Base-by-base conservation (phyloP, 2,797 vertebrate genomes). In the Enteromius unitaeniatus region DNA sequence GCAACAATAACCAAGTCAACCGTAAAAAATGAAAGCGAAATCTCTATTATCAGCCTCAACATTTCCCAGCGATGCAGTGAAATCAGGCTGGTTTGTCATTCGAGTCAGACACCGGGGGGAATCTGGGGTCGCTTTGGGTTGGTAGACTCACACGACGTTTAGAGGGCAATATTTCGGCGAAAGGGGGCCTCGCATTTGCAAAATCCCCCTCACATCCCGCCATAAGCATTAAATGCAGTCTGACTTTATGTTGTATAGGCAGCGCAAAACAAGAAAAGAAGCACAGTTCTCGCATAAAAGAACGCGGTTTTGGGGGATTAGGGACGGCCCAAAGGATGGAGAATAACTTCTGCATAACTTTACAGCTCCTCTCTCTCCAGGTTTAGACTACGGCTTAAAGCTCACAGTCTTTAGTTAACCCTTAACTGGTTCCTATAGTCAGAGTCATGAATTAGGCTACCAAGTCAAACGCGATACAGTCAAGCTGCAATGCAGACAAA, bases 11-110 rank as follows among this genome's bases (percentile, higher is more conserved):
- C 97, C 96, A 99, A 99, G 97, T 99, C 97, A 99, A 98, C 97
- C 98, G 97, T 99, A 97, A 97, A 99, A 99, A 98, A 99, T 99
- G 97, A 98, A 99, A 98, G 97, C 96, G 97, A 99, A 99, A 99
- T 99, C 98, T 99, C 98, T 99, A 99, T 99, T 99, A 99, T 99
- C 96, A 97, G 93, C 94, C 94, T 93, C 94, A 89, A 96, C 97
- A 94, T 97, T 99, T 99, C 97, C 97, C 98, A 99, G 98, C 96
- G 93, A 97, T 96, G 96, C 96, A 93, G 95, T 97, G 96, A 97
- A 97, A 97, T 97, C 96, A 94, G 95, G 95, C 97, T 95, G 94
- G 97, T 97, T 99, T 97, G 96, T 96, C 96, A 98, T 98, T 96
- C 97, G 97, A 97, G 97, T 97, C 97, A 98, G 97, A 98, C 96